A percentile compares a stretch with the other conserved stretches of the same genome.
phyloP scores from a whole-genome alignment of 2,888 invertebrate genomes.

The Calephelis perditalis region DNA sequence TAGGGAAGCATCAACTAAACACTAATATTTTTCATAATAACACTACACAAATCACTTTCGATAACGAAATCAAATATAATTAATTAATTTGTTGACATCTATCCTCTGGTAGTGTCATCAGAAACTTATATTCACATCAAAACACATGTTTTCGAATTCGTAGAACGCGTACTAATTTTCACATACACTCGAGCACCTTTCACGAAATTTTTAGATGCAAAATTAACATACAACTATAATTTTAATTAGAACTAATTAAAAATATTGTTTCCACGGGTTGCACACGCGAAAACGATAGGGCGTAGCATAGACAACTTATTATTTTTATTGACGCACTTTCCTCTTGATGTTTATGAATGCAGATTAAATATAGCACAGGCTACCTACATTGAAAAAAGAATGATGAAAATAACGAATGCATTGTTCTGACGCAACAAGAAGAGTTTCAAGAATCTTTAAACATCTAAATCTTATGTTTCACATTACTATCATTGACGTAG shows the following conservation, averaged over 20 bases:
- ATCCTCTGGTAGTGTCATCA: slow-evolving; percentile 46
- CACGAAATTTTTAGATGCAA: slow-evolving; percentile 50
- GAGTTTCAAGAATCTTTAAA: too few species aligned
- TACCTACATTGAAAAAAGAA: too few species aligned
- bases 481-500: too few species aligned
- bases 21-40: slow-evolving; percentile 25
- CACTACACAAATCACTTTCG: slow-evolving; percentile 35
- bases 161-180: slow-evolving; percentile 45
- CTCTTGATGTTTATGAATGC: slow-evolving; percentile 32
- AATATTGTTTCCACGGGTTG: slow-evolving; percentile 59
- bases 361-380: neutral
- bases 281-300: slow-evolving; percentile 68
- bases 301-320: slow-evolving; percentile 63
- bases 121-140: slow-evolving; percentile 66
- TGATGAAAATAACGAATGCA: too few species aligned
- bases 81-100: slow-evolving; percentile 64
- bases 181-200: slow-evolving; percentile 46
- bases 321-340: slow-evolving; percentile 58
- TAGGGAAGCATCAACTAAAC: slow-evolving; percentile 26
- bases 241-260: slow-evolving; percentile 61
- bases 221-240: slow-evolving; percentile 61
- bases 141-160: slow-evolving; percentile 70
- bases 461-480: too few species aligned
- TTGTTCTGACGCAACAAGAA: too few species aligned
- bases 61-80: slow-evolving; percentile 44